These are phyloP conservation scores for Hybognathus amarus DNA, from an alignment of 2,797 vertebrate species.

Conservation along the genomic window DNA sequence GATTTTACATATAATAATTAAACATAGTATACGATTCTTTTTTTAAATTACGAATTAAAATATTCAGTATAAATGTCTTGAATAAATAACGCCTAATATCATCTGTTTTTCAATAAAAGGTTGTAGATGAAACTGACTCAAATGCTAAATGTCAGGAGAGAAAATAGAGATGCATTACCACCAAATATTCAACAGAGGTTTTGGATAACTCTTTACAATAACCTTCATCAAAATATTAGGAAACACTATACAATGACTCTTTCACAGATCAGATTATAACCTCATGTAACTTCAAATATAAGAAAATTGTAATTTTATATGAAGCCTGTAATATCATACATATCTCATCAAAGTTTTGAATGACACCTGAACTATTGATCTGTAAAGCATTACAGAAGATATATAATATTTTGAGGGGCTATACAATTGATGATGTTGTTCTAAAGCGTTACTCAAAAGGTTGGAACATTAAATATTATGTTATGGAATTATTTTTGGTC, in stretches of 20 bases:
- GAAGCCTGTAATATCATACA: not conserved
- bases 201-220: constrained; percentile 46
- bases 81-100: constrained; percentile 13
- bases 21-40: not conserved
- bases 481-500: constrained; percentile 10
- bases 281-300: constrained; percentile 9
- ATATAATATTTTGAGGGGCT: not conserved
- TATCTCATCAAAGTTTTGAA: constrained; percentile 23
- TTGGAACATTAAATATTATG: not conserved
- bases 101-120: constrained; percentile 57
- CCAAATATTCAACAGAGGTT: constrained; percentile 70
- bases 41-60: not conserved
- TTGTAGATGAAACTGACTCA: constrained; percentile 51
- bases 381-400: not conserved
- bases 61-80: not conserved
- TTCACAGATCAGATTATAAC: not conserved
- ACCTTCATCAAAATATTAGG: constrained; percentile 12
- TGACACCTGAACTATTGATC: not conserved
- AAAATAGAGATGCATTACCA: constrained; percentile 52
- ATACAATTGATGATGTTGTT: constrained; percentile 21
- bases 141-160: constrained; percentile 50
- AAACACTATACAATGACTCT: not conserved
- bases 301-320: not conserved
- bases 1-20: not conserved
- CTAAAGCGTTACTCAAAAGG: constrained; percentile 31